A percentile compares a stretch with the other conserved stretches of the same genome.
Evolutionary conservation across 2,113 vertebrate genomes (phyloP).

Genomic region (Pycnonotus jocosus): DNA sequence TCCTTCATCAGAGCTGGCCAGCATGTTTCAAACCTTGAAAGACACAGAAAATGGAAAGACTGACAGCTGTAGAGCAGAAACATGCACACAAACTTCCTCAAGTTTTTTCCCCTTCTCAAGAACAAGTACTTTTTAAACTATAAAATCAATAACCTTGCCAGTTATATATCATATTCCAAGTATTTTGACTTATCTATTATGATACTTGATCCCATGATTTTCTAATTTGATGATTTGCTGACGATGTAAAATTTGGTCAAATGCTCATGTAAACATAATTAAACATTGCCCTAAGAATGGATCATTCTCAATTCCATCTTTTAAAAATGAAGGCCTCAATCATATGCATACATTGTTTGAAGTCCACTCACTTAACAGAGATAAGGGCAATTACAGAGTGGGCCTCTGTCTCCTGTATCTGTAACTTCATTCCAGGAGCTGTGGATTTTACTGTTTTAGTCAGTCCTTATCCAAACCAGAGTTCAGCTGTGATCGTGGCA

Average conservation of each 20-base stretch:
- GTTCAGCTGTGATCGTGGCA: neutral
- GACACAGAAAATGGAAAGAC: neutral
- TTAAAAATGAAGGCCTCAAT: neutral
- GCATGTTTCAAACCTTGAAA: constrained; percentile 88
- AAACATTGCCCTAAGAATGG: neutral
- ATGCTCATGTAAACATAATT: neutral
- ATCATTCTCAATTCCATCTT: neutral
- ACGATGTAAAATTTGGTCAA: neutral
- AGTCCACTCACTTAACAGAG: neutral
- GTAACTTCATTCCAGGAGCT: neutral
- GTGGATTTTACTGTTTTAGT: neutral
- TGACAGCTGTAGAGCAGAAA: neutral
- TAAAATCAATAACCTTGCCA: neutral
- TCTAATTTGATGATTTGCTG: neutral
- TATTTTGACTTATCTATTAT: neutral
- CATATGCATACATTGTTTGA: neutral
- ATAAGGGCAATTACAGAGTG: neutral
- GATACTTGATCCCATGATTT: neutral
- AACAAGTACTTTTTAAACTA: neutral
- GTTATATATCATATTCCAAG: neutral
- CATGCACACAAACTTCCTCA: neutral
- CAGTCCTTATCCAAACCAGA: neutral
- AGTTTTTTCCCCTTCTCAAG: neutral
- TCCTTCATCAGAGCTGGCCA: constrained; percentile 96
- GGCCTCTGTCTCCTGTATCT: neutral